Conservation (phyloP, 2,113 vertebrate genomes). For the Vireo altiloquus region DNA sequence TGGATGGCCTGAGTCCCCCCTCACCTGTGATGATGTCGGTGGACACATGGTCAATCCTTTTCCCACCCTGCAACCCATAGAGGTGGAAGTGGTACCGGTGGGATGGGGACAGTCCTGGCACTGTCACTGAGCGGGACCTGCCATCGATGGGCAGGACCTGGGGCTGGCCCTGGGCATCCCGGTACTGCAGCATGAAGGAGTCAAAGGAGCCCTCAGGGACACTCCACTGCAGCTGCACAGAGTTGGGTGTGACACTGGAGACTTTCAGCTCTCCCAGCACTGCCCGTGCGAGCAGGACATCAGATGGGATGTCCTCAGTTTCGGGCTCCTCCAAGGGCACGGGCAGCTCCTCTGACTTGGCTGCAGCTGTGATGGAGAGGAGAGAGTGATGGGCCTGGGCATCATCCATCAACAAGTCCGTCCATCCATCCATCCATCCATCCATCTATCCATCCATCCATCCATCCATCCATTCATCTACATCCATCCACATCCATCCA, state of each 20-base stretch:
- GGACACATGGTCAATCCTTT: background rate
- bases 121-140: fast-evolving
- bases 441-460: background rate
- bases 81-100: background rate
- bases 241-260: background rate
- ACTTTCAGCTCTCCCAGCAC: background rate
- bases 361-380: background rate
- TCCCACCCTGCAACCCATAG: background rate
- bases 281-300: fast-evolving
- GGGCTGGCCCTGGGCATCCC: background rate
- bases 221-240: background rate
- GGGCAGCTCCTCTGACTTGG: background rate
- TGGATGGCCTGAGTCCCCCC: fast-evolving
- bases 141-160: background rate
- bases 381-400: too few species aligned
- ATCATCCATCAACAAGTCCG: background rate
- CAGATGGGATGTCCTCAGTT: background rate
- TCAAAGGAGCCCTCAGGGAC: constrained; percentile 38
- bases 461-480: background rate
- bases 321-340: background rate
- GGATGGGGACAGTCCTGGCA: background rate
- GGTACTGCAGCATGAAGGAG: constrained; percentile 49
- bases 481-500: background rate
- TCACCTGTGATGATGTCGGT: fast-evolving
- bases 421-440: background rate